phyloP scores from a whole-genome alignment of 2,888 invertebrate species.

The Drosophila pegasa region DNA sequence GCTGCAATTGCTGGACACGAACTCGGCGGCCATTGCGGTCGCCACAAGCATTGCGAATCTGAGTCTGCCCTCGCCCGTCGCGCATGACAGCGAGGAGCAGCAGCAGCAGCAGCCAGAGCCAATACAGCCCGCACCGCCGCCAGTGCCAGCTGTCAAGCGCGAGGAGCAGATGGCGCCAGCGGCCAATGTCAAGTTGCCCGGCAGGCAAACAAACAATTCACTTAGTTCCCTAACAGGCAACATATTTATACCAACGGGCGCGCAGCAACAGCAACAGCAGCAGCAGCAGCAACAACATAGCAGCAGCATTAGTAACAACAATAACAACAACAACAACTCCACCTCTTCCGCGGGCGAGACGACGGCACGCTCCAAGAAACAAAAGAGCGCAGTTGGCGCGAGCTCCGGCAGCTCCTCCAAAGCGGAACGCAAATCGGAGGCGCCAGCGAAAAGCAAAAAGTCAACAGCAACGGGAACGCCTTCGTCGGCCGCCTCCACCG shows the following conservation, averaged over 20 bases:
- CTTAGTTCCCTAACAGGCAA: slow-evolving; percentile 93
- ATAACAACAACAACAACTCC: slow-evolving; percentile 14
- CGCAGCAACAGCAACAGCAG: slow-evolving; percentile 44
- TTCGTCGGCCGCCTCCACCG: slow-evolving; percentile 56
- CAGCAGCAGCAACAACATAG: slow-evolving; percentile 48
- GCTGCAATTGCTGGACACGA: slow-evolving; percentile 65
- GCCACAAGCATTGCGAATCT: slow-evolving; percentile 74
- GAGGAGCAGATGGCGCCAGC: slow-evolving; percentile 83
- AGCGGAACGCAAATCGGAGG: slow-evolving; percentile 56
- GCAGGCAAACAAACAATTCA: slow-evolving; percentile 94
- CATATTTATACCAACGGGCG: slow-evolving; percentile 88
- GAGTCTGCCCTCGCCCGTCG: slow-evolving; percentile 64
- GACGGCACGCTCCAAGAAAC: slow-evolving; percentile 62
- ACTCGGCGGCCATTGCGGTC: slow-evolving; percentile 73
- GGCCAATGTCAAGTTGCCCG: slow-evolving; percentile 85
- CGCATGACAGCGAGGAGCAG: slow-evolving; percentile 55
- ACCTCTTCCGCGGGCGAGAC: slow-evolving; percentile 15
- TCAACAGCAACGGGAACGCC: slow-evolving; percentile 28
- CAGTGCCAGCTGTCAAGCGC: slow-evolving; percentile 45
- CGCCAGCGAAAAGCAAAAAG: slow-evolving; percentile 45
- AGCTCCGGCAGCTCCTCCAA: slow-evolving; percentile 27
- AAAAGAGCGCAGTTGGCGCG: slow-evolving; percentile 40
- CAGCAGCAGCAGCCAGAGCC: slow-evolving; percentile 16
- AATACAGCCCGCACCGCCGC: slow-evolving; percentile 17
- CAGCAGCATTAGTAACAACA: slow-evolving; percentile 44